Conservation (phyloP, 2,113 vertebrate species). For the Pipra filicauda region DNA sequence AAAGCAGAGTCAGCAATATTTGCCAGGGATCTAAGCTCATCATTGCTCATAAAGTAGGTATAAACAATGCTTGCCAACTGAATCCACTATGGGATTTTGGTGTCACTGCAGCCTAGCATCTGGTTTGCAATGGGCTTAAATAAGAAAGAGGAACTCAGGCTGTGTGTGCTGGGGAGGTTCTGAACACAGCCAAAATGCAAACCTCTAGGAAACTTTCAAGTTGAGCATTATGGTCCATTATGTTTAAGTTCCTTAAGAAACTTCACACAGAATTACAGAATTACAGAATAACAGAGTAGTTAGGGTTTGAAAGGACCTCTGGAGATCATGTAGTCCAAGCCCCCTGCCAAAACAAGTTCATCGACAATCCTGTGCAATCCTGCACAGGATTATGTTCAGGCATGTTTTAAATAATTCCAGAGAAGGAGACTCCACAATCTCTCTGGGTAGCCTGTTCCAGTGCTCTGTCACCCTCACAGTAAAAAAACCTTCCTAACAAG, state of each 20-base stretch:
- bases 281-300: background rate
- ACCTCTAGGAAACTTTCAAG: background rate
- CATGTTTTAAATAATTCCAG: background rate
- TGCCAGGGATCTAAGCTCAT: background rate
- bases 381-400: background rate
- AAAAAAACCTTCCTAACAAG: background rate
- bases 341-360: background rate
- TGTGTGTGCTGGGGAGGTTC: background rate
- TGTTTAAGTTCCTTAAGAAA: background rate
- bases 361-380: too few relatives aligned
- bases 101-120: background rate
- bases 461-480: background rate
- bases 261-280: background rate
- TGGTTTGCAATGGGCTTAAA: background rate
- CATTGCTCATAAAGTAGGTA: background rate
- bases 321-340: background rate
- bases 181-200: background rate
- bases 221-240: background rate
- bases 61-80: background rate
- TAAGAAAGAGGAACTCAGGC: background rate
- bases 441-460: background rate
- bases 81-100: background rate
- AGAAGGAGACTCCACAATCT: background rate
- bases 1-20: background rate
- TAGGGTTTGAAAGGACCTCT: background rate